These are phyloP conservation scores for Apodemia hepburni DNA, from an alignment of 2,888 invertebrate genomes.

Conservation along the genomic window DNA sequence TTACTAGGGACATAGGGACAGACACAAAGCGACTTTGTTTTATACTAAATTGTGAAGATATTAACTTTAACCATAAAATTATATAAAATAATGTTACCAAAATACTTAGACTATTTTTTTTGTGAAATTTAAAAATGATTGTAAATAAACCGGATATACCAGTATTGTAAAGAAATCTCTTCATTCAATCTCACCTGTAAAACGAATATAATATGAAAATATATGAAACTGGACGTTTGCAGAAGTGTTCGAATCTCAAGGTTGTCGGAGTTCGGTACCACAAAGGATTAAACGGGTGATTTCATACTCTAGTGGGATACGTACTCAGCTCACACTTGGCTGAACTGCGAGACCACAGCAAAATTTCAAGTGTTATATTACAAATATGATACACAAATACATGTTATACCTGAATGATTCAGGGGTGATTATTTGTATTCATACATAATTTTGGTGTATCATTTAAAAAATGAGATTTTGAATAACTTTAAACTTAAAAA, in stretches of 20 bases:
- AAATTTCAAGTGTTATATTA: conserved; percentile 41
- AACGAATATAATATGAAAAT: not conserved
- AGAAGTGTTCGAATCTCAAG: conserved; percentile 29
- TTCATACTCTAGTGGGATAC: conserved; percentile 61
- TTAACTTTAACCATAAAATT: too few species aligned
- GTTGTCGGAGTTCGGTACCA: conserved; percentile 54
- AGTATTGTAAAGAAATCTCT: too few species aligned
- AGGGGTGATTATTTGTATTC: not conserved
- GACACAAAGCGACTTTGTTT: too few species aligned
- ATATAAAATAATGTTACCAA: too few species aligned
- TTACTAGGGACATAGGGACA: too few species aligned
- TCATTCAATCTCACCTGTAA: not conserved
- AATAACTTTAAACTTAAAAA: too few species aligned
- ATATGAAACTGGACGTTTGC: not conserved
- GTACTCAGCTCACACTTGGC: conserved; percentile 47
- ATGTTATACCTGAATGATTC: conserved; percentile 5
- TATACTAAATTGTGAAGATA: too few species aligned
- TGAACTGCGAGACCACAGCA: conserved; percentile 59
- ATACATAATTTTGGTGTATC: too few species aligned
- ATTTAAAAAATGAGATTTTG: too few species aligned
- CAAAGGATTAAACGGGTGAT: conserved; percentile 57
- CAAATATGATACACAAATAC: conserved; percentile 25
- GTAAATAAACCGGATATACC: too few species aligned
- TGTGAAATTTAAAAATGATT: too few species aligned
- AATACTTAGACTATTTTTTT: too few species aligned